phyloP scores from a whole-genome alignment of 2,888 invertebrate species.

The Agapetus fuscipes region DNA sequence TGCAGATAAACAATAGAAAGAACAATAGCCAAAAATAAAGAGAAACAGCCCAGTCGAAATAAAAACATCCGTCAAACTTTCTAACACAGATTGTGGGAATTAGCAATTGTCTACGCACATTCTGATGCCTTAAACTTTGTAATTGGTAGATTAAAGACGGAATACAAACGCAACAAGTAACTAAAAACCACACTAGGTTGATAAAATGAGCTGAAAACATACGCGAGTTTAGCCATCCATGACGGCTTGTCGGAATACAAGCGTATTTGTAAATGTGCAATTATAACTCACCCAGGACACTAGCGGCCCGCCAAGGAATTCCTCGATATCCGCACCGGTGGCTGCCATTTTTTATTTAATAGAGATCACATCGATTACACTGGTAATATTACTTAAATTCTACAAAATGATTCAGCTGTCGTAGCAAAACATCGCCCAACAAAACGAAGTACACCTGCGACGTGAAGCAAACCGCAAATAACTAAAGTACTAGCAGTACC shows the following conservation, averaged over 20 bases:
- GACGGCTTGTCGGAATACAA: conserved; percentile 24
- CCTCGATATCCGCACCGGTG: conserved; percentile 66
- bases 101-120: no score
- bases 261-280: conserved; percentile 15
- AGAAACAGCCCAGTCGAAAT: conserved; percentile 1
- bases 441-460: conserved; percentile 14
- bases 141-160: conserved; percentile 4
- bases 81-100: neutral
- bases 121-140: conserved; percentile 2
- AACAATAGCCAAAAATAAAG: conserved; percentile 3
- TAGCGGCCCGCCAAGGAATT: conserved; percentile 73
- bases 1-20: neutral
- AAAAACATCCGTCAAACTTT: neutral
- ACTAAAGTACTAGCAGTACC: conserved; percentile 3
- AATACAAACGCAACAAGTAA: conserved; percentile 9
- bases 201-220: conserved; percentile 16
- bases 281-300: conserved; percentile 70
- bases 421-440: conserved; percentile 5
- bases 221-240: conserved; percentile 29
- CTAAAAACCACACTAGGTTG: conserved; percentile 13
- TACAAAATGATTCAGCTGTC: conserved; percentile 5
- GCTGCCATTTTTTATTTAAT: conserved; percentile 41
- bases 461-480: conserved; percentile 10
- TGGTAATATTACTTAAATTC: conserved; percentile 6
- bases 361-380: conserved; percentile 12